phyloP scores from a whole-genome alignment of 2,113 vertebrate genomes.

The Saccopteryx bilineata region DNA sequence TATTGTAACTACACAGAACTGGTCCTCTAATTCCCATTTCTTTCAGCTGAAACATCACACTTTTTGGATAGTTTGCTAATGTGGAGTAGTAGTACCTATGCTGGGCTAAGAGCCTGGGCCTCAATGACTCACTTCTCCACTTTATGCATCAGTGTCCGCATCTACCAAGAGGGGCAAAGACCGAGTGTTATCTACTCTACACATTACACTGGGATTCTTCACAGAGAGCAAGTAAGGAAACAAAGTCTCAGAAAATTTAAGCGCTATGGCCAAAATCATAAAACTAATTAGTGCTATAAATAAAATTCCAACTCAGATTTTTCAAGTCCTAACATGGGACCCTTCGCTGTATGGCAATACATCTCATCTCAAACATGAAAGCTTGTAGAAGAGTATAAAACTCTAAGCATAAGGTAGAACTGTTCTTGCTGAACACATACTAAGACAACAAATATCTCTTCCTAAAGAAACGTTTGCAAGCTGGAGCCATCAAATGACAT shows the following conservation, averaged over 20 bases:
- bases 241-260: not conserved
- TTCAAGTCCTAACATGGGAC: not conserved
- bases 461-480: not conserved
- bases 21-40: not conserved
- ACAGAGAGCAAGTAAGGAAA: conserved; percentile 4
- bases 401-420: not conserved
- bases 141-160: not conserved
- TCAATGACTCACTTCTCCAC: not conserved
- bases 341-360: not conserved
- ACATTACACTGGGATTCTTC: not conserved
- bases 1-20: not conserved
- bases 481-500: conserved; percentile 24
- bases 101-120: not conserved
- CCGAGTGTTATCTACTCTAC: not conserved
- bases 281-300: not conserved
- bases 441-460: conserved; percentile 5
- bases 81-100: not conserved
- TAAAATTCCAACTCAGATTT: not conserved
- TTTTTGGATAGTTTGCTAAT: not conserved
- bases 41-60: not conserved
- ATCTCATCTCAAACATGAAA: not conserved
- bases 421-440: not conserved
- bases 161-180: not conserved
- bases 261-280: not conserved
- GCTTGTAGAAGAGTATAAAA: not conserved